These are phyloP conservation scores for Watsonalla cultraria DNA, from an alignment of 2,888 invertebrate genomes.

Conservation along the genomic window DNA sequence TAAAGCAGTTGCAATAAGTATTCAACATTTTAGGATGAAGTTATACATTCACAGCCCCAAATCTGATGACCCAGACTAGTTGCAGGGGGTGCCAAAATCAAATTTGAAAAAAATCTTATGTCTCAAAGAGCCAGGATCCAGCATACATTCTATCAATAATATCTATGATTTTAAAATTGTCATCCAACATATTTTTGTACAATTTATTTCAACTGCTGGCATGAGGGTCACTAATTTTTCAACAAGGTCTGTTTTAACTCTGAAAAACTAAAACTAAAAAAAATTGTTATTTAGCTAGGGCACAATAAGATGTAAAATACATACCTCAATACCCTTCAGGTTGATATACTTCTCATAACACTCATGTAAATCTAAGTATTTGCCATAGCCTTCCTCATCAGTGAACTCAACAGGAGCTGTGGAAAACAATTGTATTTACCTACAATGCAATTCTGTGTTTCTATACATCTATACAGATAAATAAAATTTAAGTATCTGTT, in stretches of 20 bases:
- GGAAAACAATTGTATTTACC: slow-evolving; percentile 17
- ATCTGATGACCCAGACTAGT: too few species aligned
- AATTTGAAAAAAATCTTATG: too few species aligned
- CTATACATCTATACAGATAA: slow-evolving; percentile 1
- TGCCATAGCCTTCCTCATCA: slow-evolving; percentile 99
- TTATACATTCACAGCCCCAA: too few species aligned
- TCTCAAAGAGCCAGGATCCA: too few species aligned
- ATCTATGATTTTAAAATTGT: too few species aligned
- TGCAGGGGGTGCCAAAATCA: too few species aligned
- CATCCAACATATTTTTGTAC: too few species aligned
- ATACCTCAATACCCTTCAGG: slow-evolving; percentile 95
- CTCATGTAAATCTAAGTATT: slow-evolving; percentile 97
- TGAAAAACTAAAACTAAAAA: too few species aligned
- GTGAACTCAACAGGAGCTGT: slow-evolving; percentile 94
- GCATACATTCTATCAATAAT: too few species aligned
- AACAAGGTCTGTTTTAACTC: too few species aligned
- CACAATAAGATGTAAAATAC: not conserved
- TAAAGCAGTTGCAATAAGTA: not conserved
- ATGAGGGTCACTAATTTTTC: not conserved
- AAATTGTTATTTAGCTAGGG: not conserved
- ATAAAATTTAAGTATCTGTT: not conserved
- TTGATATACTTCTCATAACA: slow-evolving; percentile 98
- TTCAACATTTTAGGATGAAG: too few species aligned
- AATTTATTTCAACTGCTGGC: not conserved
- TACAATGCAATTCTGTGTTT: too few species aligned